Base-by-base conservation (phyloP, 2,797 vertebrate species). In the Smutsia gigantea region DNA sequence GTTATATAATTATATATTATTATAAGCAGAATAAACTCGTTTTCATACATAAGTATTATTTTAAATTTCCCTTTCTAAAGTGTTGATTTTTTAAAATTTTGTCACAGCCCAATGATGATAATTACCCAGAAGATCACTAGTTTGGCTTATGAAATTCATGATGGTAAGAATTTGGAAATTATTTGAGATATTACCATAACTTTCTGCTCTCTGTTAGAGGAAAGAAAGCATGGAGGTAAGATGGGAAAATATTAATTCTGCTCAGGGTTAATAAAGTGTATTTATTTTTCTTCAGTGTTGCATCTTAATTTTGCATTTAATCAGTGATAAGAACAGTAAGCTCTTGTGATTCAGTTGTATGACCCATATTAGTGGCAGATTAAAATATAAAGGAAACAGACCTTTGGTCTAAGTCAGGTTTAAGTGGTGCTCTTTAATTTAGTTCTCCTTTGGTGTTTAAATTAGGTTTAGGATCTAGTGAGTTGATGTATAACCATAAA, bases 51-150 rank as follows among this genome's bases (percentile, higher is more conserved):
- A 18, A 29, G 6, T 57, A 39, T 25, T 71, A 51, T 49, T 81
- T 74, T 66, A 72, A 66, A 34, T 23, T 84, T 74, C 12, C 85
- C 69, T 25, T 57, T 84, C 79, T 94, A 79, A 98, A 93, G 95
- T 34, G 55, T 72, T 86, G 83, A 72, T 95, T 34, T 95, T 95
- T 94, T 93, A 46, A 46, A 34, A 34, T 96, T 95, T 97, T 79
- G 1, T 96, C 87, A 82, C 97, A 99, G 99, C 81, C 99, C 99
- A 69, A 99, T 99, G 99, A 99, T 99, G 99, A 99, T 99, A 97
- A 99, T 99, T 93, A 99, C 99, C 13, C 99, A 99, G 98, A 99
- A 99, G 98, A 99, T 99, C 97, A 99, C 99, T 98, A 99, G 99
- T 97, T 98, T 99, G 99, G 99, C 99, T 13, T 99, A 99, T 97